Conservation (phyloP, 2,113 vertebrate species). For the Nesogale talazaci region DNA sequence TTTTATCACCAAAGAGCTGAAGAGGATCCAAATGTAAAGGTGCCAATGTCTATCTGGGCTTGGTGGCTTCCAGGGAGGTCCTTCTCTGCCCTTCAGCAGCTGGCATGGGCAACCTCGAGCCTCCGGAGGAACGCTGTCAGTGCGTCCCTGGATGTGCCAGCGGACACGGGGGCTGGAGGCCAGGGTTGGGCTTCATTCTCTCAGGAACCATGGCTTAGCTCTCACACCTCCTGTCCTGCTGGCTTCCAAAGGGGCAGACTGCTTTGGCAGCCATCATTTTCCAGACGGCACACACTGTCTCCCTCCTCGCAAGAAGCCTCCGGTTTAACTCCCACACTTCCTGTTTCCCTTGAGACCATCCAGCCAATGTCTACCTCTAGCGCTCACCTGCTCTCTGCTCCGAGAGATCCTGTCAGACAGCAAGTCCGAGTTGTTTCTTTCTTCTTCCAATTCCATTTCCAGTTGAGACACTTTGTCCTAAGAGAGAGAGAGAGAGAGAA, state of each 20-base stretch:
- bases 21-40: slow-evolving; percentile 43
- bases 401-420: slow-evolving; percentile 93
- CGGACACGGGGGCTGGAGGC: accelerated
- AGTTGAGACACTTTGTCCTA: slow-evolving; percentile 94
- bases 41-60: slow-evolving; percentile 44
- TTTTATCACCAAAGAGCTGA: no score
- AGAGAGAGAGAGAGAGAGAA: no score
- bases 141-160: accelerated
- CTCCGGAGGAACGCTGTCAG: not conserved
- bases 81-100: no score
- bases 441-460: slow-evolving; percentile 95
- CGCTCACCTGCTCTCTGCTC: slow-evolving; percentile 94
- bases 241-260: not conserved
- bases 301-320: not conserved
- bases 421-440: slow-evolving; percentile 93
- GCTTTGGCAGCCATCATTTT: not conserved
- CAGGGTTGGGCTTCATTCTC: not conserved
- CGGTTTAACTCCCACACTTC: no score
- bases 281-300: not conserved
- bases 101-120: not conserved
- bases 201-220: no score
- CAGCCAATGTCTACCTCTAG: accelerated
- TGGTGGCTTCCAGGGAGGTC: no score
- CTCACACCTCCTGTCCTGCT: not conserved
- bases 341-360: not conserved